Evolutionary conservation across 2,888 invertebrate genomes (phyloP).

Genomic region (Philereme vetulata): DNA sequence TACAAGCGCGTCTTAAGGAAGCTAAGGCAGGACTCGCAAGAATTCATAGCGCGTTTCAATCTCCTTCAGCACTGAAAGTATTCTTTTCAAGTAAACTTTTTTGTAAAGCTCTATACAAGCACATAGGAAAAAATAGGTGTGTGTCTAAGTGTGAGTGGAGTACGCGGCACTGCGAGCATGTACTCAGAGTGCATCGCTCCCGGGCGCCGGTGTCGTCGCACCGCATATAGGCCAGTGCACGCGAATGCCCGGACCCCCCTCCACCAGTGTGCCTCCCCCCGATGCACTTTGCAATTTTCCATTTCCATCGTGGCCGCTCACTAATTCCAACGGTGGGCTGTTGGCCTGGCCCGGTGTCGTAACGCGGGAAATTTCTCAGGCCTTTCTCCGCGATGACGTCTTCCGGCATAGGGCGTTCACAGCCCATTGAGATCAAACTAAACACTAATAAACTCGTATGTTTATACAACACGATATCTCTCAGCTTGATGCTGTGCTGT

Average conservation of each 20-base stretch:
- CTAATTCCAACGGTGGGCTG: conserved; percentile 67
- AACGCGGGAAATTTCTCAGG: conserved; percentile 68
- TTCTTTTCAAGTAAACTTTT: conserved; percentile 68
- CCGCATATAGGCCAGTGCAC: conserved; percentile 84
- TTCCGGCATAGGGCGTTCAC: conserved; percentile 65
- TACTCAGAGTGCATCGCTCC: conserved; percentile 83
- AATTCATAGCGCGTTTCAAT: conserved; percentile 56
- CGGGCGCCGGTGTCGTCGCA: conserved; percentile 82
- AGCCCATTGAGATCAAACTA: conserved; percentile 50
- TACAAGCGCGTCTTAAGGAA: conserved; percentile 21
- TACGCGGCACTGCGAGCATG: conserved; percentile 70
- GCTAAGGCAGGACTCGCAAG: conserved; percentile 25
- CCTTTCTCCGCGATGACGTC: conserved; percentile 66
- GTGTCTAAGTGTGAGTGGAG: conserved; percentile 73
- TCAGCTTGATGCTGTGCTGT: conserved; percentile 20
- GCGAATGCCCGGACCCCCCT: conserved; percentile 72
- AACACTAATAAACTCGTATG: conserved; percentile 46
- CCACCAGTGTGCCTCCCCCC: conserved; percentile 44
- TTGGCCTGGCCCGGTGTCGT: conserved; percentile 60
- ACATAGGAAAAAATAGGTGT: conserved; percentile 71
- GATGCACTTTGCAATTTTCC: conserved; percentile 79
- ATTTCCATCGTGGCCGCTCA: conserved; percentile 73
- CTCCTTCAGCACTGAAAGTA: conserved; percentile 64
- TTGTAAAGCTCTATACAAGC: conserved; percentile 67
- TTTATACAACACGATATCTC: conserved; percentile 30